Percentiles rank a stretch among this genome's conserved stretches.
Conservation (phyloP, 2,113 vertebrate species). For the Eulemur rufifrons region DNA sequence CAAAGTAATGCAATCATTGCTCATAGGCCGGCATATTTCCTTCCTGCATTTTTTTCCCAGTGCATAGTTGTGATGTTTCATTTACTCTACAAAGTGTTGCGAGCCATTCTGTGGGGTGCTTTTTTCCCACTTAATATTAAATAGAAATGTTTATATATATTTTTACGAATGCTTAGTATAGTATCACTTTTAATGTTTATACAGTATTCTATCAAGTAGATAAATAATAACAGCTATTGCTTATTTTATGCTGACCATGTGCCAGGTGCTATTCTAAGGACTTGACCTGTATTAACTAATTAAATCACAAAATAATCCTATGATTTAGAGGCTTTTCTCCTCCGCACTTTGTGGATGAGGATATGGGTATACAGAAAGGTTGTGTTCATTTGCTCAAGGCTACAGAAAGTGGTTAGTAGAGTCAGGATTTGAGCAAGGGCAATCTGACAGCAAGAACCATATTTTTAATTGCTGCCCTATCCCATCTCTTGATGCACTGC, state of each 20-base stretch:
- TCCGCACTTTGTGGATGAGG: background rate
- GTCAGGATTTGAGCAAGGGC: background rate
- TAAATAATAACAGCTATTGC: background rate
- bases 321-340: background rate
- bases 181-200: background rate
- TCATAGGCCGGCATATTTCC: background rate
- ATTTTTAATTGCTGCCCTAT: background rate
- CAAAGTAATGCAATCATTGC: background rate
- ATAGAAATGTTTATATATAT: background rate
- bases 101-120: background rate
- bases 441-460: background rate
- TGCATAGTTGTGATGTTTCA: background rate
- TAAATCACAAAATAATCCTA: background rate
- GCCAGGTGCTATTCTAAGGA: background rate
- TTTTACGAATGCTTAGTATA: background rate
- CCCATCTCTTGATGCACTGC: background rate
- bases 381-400: background rate
- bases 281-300: background rate
- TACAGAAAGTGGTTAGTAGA: background rate
- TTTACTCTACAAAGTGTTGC: background rate
- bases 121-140: background rate
- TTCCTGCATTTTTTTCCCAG: background rate
- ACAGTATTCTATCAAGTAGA: background rate
- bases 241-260: background rate
- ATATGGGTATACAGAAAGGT: background rate